These are phyloP conservation scores for Hololepta plana DNA, from an alignment of 2,888 invertebrate genomes.

Conservation along the genomic window DNA sequence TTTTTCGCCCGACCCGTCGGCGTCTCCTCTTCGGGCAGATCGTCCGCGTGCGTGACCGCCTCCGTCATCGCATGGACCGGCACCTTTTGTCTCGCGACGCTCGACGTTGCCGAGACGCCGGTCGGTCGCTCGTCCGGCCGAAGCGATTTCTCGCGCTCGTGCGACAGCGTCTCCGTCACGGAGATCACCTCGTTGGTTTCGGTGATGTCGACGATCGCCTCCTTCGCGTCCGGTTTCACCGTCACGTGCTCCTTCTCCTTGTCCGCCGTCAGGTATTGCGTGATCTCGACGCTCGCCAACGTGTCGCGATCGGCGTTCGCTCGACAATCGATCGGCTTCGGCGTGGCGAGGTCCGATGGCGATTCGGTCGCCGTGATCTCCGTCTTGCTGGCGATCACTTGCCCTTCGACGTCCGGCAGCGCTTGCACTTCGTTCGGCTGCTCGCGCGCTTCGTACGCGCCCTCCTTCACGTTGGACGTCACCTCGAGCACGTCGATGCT, in stretches of 20 bases:
- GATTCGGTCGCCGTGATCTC: constrained; percentile 29
- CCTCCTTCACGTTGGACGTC: constrained; percentile 30
- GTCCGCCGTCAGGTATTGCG: constrained; percentile 31
- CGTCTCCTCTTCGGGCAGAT: constrained; percentile 25
- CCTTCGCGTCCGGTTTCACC: constrained; percentile 20
- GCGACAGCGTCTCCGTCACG: constrained; percentile 25
- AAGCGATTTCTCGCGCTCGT: constrained; percentile 29
- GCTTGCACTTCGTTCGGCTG: constrained; percentile 27
- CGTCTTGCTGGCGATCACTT: constrained; percentile 29
- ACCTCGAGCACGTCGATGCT: constrained; percentile 32
- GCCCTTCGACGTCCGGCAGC: constrained; percentile 26
- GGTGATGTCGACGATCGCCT: constrained; percentile 20
- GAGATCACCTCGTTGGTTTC: constrained; percentile 22
- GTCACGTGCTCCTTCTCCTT: constrained; percentile 26
- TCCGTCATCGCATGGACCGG: constrained; percentile 30
- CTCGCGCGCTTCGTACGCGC: constrained; percentile 22
- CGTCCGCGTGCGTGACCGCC: constrained; percentile 26
- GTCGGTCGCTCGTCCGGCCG: constrained; percentile 22
- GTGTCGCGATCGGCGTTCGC: constrained; percentile 30
- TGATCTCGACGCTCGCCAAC: constrained; percentile 34
- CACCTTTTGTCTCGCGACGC: constrained; percentile 27
- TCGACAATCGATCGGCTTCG: constrained; percentile 24
- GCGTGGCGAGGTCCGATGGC: constrained; percentile 16
- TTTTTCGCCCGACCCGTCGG: constrained; percentile 30
- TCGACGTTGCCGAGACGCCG: constrained; percentile 24